Conservation (phyloP, 2,797 vertebrate species). For the Pseudomugil gertrudae region DNA sequence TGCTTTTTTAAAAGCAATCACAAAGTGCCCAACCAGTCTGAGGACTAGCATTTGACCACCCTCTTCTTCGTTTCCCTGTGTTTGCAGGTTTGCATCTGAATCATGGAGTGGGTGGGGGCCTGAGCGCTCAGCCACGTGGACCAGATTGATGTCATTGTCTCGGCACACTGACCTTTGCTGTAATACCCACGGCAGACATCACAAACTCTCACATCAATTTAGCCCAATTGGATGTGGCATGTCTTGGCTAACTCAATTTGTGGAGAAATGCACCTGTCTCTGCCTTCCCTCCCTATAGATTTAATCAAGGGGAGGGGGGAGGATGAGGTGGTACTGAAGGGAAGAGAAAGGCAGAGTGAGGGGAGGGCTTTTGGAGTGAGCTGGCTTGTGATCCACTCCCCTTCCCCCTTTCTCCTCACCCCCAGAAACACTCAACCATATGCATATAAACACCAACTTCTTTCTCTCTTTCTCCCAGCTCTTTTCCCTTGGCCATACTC, state of each 20-base stretch:
- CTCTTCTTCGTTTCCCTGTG: conserved; percentile 60
- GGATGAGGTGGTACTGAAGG: conserved; percentile 46
- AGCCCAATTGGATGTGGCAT: conserved; percentile 99
- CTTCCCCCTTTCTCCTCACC: conserved; percentile 1
- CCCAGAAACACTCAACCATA: conserved; percentile 67
- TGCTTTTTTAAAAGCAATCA: conserved; percentile 58
- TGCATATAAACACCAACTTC: conserved; percentile 68
- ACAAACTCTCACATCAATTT: conserved; percentile 99
- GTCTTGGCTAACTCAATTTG: conserved; percentile 99
- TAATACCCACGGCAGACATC: conserved; percentile 98
- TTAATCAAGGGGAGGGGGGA: conserved; percentile 83
- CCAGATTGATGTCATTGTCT: conserved; percentile 95
- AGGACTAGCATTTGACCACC: conserved; percentile 42
- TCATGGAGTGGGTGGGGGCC: conserved; percentile 59
- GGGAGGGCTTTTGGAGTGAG: conserved; percentile 54
- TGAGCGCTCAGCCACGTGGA: conserved; percentile 80
- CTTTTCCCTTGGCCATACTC: conserved; percentile 64
- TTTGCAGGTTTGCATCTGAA: conserved; percentile 79
- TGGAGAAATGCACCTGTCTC: conserved; percentile 99
- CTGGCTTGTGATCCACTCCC: conserved; percentile 42
- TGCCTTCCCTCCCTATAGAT: conserved; percentile 99
- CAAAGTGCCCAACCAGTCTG: conserved; percentile 61
- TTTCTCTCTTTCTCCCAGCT: conserved; percentile 63
- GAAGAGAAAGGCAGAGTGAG: conserved; percentile 52
- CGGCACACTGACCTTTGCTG: conserved; percentile 97